phyloP scores from a whole-genome alignment of 2,888 invertebrate species.

The Meghimatium bilineatum region DNA sequence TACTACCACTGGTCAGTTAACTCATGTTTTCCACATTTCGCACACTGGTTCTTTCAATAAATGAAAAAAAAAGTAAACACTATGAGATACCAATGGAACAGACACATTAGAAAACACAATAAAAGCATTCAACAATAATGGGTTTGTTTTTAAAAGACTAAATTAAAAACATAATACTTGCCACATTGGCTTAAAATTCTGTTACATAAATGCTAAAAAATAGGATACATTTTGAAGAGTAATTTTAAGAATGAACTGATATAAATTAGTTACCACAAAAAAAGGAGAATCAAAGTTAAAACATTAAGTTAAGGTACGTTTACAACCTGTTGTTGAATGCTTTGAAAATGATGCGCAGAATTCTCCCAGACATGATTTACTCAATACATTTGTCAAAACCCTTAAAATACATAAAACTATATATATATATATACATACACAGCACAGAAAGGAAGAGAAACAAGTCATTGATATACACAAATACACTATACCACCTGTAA shows the following conservation, averaged over 20 bases:
- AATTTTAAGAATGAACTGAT: no score
- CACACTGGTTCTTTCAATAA: conserved; percentile 18
- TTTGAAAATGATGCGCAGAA: conserved; percentile 22
- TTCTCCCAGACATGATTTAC: conserved; percentile 19
- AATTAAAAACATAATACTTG: no score
- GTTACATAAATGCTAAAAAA: no score
- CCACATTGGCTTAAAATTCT: no score
- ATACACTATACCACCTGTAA: conserved; percentile 5
- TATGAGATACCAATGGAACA: not conserved
- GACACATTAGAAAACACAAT: not conserved
- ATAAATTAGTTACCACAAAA: no score
- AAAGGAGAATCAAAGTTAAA: no score
- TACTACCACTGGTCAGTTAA: conserved; percentile 2
- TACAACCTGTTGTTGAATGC: conserved; percentile 31
- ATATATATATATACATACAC: not conserved
- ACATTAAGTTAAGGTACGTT: no score
- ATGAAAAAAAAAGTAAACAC: not conserved
- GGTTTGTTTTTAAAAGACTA: not conserved
- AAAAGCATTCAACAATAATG: conserved; percentile 24
- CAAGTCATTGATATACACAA: not conserved
- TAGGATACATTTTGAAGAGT: no score
- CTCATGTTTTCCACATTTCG: conserved; percentile 16
- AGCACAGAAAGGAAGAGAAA: no score
- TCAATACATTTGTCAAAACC: not conserved
- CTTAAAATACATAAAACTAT: not conserved